Percentiles rank a stretch among this genome's conserved stretches.
These are phyloP conservation scores for Drosophila silvestris DNA, from an alignment of 2,888 invertebrate genomes.

Conservation along the genomic window DNA sequence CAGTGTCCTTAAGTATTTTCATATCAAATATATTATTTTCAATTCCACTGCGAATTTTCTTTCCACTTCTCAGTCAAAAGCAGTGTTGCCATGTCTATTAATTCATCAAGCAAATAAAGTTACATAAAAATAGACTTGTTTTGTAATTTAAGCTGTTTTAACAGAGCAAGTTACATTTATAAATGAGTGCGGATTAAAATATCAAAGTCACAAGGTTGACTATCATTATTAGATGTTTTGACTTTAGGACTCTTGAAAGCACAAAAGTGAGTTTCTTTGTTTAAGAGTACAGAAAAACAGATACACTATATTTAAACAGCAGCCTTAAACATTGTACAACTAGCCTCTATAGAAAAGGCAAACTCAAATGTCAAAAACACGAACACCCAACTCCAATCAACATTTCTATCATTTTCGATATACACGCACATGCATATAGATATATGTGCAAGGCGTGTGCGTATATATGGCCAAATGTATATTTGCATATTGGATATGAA, in stretches of 20 bases:
- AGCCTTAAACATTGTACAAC: neutral
- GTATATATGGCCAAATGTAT: constrained; percentile 17
- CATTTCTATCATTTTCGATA: neutral
- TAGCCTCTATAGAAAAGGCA: neutral
- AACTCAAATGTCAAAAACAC: neutral
- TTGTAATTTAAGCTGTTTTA: neutral
- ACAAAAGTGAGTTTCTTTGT: neutral
- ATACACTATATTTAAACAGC: neutral
- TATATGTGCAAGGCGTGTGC: neutral
- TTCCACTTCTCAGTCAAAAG: neutral
- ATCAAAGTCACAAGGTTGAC: neutral
- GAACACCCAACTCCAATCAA: neutral
- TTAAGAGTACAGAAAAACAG: neutral
- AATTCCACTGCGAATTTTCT: neutral
- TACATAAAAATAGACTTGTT: neutral
- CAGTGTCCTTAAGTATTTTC: neutral
- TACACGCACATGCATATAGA: neutral
- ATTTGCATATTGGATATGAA: constrained; percentile 58
- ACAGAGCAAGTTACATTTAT: neutral
- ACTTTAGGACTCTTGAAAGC: neutral
- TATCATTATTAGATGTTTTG: neutral
- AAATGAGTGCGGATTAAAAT: neutral
- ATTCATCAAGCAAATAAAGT: neutral
- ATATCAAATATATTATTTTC: neutral
- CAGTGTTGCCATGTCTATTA: neutral